A percentile compares a stretch with the other conserved stretches of the same genome.
Evolutionary conservation across 1,140 invertebrate species (phyloP).

Genomic region (Brachionus koreanus): DNA sequence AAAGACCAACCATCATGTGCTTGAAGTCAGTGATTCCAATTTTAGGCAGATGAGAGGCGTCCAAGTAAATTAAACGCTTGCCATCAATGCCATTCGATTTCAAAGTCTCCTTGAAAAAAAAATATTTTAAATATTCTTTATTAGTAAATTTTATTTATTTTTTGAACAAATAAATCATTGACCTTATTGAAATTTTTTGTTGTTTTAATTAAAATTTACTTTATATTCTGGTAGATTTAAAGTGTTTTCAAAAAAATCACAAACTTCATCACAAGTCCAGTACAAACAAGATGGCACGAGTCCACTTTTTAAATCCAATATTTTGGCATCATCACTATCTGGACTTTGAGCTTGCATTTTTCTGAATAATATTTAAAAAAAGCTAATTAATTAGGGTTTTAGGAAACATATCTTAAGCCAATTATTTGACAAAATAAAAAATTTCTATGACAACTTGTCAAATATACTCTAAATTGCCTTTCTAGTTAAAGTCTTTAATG

Average conservation of each 20-base stretch:
- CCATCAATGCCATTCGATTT: constrained; percentile 55
- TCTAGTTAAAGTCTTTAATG: constrained; percentile 1
- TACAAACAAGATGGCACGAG: constrained; percentile 26
- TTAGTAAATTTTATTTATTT: background rate
- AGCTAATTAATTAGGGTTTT: background rate
- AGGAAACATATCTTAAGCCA: background rate
- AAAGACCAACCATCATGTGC: constrained; percentile 55
- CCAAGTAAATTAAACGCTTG: constrained; percentile 51
- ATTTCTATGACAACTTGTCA: constrained; percentile 28
- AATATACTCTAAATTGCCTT: background rate
- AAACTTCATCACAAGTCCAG: constrained; percentile 41
- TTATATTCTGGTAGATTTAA: constrained; percentile 33
- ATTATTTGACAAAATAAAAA: background rate
- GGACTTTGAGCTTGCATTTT: background rate
- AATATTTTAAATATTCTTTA: background rate
- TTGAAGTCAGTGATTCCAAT: constrained; percentile 58
- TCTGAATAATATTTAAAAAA: background rate
- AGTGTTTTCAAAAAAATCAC: constrained; percentile 28
- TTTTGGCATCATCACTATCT: background rate
- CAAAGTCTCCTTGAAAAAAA: constrained; percentile 51
- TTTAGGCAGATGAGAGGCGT: constrained; percentile 55
- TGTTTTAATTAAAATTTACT: background rate
- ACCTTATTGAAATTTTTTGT: background rate
- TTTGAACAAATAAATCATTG: background rate
- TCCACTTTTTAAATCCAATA: background rate